Evolutionary conservation across 2,888 invertebrate species (phyloP).

Genomic region (Netelia inedita): DNA sequence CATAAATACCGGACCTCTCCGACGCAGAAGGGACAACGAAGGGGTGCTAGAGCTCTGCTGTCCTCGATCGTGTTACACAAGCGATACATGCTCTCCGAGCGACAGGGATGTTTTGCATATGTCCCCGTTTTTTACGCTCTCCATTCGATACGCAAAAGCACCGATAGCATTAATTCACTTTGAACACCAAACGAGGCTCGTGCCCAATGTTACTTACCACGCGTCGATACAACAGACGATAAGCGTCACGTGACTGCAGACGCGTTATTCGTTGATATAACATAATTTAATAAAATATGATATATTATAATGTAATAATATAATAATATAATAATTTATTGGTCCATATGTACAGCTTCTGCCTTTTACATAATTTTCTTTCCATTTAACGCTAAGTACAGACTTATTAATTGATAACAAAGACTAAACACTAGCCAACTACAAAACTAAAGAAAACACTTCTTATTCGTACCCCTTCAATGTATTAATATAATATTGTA

Average conservation of each 20-base stretch:
- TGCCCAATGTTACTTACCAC: slow-evolving; percentile 18
- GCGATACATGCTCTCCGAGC: slow-evolving; percentile 51
- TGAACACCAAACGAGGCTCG: background rate
- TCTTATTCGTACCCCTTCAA: no score
- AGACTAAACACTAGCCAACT: no score
- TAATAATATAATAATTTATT: no score
- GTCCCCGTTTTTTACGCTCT: slow-evolving; percentile 77
- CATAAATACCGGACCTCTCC: slow-evolving; percentile 64
- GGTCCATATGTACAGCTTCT: no score
- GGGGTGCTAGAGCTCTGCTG: slow-evolving; percentile 19
- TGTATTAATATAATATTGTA: no score
- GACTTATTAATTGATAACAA: no score
- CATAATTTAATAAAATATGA: no score
- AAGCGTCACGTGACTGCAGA: background rate
- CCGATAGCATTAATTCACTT: slow-evolving; percentile 27
- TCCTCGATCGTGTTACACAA: slow-evolving; percentile 7
- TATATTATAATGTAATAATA: no score
- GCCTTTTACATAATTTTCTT: no score
- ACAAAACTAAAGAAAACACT: no score
- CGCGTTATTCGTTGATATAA: no score
- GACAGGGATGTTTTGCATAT: slow-evolving; percentile 78
- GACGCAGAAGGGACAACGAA: slow-evolving; percentile 60
- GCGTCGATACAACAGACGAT: background rate
- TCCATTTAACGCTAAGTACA: no score
- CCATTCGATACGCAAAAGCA: slow-evolving; percentile 55